These are phyloP conservation scores for Tortricodes alternella DNA, from an alignment of 2,888 invertebrate species.

Conservation along the genomic window DNA sequence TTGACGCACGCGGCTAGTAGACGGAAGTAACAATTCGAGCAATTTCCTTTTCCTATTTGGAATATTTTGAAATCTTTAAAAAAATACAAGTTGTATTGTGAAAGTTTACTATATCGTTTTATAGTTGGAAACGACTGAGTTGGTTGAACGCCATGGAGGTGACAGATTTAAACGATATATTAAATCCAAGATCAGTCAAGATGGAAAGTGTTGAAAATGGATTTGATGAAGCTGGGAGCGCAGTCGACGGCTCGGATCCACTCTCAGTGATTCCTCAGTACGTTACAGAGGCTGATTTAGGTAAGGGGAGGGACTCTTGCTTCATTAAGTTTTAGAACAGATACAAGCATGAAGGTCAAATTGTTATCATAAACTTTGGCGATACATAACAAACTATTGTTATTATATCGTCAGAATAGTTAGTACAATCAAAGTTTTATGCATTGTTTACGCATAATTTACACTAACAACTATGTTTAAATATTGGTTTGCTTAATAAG, in stretches of 20 bases:
- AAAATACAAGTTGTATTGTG: slow-evolving; percentile 42
- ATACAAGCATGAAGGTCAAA: slow-evolving; percentile 7
- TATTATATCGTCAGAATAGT: too few relatives aligned
- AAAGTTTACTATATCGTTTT: slow-evolving; percentile 21
- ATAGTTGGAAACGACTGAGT: neutral
- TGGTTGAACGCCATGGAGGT: slow-evolving; percentile 67
- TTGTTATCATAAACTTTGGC: too few relatives aligned
- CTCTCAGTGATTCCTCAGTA: slow-evolving; percentile 73
- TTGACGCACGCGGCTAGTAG: slow-evolving; percentile 63
- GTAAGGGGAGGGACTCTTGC: too few relatives aligned
- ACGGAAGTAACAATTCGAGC: slow-evolving; percentile 56
- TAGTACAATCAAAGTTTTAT: too few relatives aligned
- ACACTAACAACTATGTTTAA: too few relatives aligned
- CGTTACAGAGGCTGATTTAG: slow-evolving; percentile 74
- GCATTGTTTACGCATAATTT: too few relatives aligned
- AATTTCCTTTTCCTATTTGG: slow-evolving; percentile 70
- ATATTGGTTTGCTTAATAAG: too few relatives aligned
- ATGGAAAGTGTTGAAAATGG: slow-evolving; percentile 66
- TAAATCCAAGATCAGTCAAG: slow-evolving; percentile 69
- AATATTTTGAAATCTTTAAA: slow-evolving; percentile 36
- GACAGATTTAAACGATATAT: slow-evolving; percentile 67
- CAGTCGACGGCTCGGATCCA: slow-evolving; percentile 56
- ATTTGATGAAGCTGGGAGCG: slow-evolving; percentile 54
- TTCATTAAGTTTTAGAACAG: neutral
- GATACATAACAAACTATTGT: too few relatives aligned